phyloP scores from a whole-genome alignment of 1,140 invertebrate species.

The Laupala kohalensis region DNA sequence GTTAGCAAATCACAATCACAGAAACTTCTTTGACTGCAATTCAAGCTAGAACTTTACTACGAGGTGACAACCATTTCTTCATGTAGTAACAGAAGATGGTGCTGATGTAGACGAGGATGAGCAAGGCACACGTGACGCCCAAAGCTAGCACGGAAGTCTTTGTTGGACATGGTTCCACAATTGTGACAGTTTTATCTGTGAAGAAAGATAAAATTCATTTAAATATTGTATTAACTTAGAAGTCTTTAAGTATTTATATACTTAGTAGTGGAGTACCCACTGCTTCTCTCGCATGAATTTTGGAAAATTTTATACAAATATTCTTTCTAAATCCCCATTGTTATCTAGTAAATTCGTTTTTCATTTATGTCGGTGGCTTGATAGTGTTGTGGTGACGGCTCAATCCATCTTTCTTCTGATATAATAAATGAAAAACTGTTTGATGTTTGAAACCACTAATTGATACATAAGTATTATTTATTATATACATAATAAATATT shows the following conservation, averaged over 20 bases:
- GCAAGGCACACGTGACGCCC: constrained; percentile 74
- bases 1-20: not conserved
- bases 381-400: too few relatives aligned
- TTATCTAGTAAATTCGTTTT: not conserved
- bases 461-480: too few relatives aligned
- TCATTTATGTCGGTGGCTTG: too few relatives aligned
- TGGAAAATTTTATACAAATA: too few relatives aligned
- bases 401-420: too few relatives aligned
- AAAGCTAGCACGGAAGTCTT: constrained; percentile 77
- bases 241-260: not conserved
- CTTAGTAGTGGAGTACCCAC: not conserved
- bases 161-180: constrained; percentile 76
- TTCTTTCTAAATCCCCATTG: too few relatives aligned
- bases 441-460: too few relatives aligned
- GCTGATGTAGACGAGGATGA: constrained; percentile 79
- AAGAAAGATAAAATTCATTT: constrained; percentile 22
- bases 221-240: not conserved
- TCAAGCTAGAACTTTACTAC: constrained; percentile 67
- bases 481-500: too few relatives aligned
- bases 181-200: constrained; percentile 73
- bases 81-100: constrained; percentile 83
- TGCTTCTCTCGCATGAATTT: not conserved
- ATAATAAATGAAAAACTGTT: too few relatives aligned
- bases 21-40: not conserved
- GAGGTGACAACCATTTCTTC: constrained; percentile 75